A percentile compares a stretch with the other conserved stretches of the same genome.
Conservation (phyloP, 2,797 vertebrate genomes). For the Pangasius krempfi region DNA sequence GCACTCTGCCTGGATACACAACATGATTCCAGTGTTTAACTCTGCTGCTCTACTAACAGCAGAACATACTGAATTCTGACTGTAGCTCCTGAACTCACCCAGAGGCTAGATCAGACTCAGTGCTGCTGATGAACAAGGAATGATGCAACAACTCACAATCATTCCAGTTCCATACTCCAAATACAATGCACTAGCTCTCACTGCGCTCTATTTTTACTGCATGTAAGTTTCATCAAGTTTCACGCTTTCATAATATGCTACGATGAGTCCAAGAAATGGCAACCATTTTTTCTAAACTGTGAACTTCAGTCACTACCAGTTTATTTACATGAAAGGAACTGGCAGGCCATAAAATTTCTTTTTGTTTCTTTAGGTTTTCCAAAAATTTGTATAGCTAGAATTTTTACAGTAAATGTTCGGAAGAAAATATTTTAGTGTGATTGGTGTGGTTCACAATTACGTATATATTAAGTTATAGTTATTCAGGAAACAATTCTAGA, state of each 20-base stretch:
- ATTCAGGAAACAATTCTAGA: neutral
- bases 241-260: neutral
- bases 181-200: neutral
- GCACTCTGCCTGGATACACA: neutral
- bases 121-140: constrained; percentile 48
- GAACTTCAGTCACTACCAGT: neutral
- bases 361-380: neutral
- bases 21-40: neutral
- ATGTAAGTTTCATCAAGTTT: neutral
- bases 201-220: neutral
- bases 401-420: neutral
- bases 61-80: constrained; percentile 45
- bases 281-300: neutral
- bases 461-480: neutral
- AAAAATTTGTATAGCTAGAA: neutral
- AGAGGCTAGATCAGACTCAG: constrained; percentile 36
- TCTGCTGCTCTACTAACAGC: constrained; percentile 41
- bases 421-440: neutral
- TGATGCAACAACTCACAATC: constrained; percentile 51
- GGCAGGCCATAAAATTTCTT: neutral
- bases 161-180: neutral
- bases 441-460: neutral
- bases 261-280: neutral
- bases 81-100: constrained; percentile 25
- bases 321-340: neutral